Percentiles rank a stretch among this genome's conserved stretches.
phyloP scores from a whole-genome alignment of 2,888 invertebrate species.

The Tanypteryx hageni region DNA sequence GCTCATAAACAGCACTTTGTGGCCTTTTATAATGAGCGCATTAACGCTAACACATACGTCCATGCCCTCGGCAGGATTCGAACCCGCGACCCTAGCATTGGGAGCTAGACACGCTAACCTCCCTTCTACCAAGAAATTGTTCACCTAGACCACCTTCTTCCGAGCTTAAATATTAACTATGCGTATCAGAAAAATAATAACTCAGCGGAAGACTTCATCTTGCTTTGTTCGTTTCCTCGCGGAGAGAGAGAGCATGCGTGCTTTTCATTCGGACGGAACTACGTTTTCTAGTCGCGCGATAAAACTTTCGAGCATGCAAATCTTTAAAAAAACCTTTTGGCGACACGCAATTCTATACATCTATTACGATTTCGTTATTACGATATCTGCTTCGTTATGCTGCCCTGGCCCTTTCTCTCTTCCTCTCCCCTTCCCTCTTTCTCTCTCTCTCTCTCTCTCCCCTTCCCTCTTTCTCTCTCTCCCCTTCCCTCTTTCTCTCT shows the following conservation, averaged over 20 bases:
- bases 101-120: no score
- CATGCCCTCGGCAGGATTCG: no score
- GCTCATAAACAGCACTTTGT: no score
- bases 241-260: background rate
- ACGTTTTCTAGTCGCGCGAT: background rate
- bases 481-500: background rate
- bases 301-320: background rate
- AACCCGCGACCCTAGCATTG: no score
- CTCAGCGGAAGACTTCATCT: background rate
- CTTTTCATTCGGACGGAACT: background rate
- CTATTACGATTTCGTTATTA: constrained; percentile 9
- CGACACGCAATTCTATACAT: background rate
- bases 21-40: no score
- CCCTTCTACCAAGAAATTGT: no score
- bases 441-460: no score
- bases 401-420: background rate
- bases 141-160: no score
- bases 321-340: background rate
- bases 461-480: no score
- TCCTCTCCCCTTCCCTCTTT: no score
- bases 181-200: background rate
- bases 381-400: background rate
- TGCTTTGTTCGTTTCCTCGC: background rate
- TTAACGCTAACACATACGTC: no score
- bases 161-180: no score